Evolutionary conservation across 2,888 invertebrate genomes (phyloP), one percentile per base, ranked within the genome.

Genomic region (Bhutanitis thaidina): DNA sequence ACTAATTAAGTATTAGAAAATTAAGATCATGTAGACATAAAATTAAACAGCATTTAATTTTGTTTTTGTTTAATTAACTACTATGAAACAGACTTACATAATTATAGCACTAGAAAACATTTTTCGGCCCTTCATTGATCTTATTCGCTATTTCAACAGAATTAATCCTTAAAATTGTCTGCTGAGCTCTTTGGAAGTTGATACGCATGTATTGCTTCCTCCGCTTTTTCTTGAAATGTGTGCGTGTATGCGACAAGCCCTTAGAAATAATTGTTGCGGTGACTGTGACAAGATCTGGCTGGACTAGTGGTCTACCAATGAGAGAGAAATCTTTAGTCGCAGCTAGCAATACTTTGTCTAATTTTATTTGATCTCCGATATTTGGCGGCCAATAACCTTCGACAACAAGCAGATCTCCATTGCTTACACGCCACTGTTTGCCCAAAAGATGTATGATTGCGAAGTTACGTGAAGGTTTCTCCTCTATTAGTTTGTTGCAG

Each of bases 361-460:
- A 79, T 56, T 91, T 92, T 46, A 97, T 91, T 78, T 93, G 83
- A 69, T 97, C 97, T 0, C 96, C 96, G 49, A 92, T 91, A 45
- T 92, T 92, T 1, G 96, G 96, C 27, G 95, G 94, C 96, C 96
- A 96, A 67, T 93, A 93, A 0, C 96, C 96, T 79, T 95, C 94
- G 0, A 97, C 86, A 0, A 96, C 90, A 25, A 97, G 90, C 2
- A 97, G 85, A 80, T 97, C 97, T n/a, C 95, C 96, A 52, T 93
- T 91, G 0, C 96, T 96, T 0, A 97, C 91, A 80, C 96, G 94
- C 80, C 94, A 95, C 69, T 97, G 97, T 77, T 94, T 95, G 9
- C 96, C 96, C 54, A 93, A 90, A 13, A 97, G 63, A 64, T 96
- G 94, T 0, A 97, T 91, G 1, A 97, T 92, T 0, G 97, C 97